Evolutionary conservation across 2,888 invertebrate species (phyloP).

Genomic region (Hypomecis atomaria): DNA sequence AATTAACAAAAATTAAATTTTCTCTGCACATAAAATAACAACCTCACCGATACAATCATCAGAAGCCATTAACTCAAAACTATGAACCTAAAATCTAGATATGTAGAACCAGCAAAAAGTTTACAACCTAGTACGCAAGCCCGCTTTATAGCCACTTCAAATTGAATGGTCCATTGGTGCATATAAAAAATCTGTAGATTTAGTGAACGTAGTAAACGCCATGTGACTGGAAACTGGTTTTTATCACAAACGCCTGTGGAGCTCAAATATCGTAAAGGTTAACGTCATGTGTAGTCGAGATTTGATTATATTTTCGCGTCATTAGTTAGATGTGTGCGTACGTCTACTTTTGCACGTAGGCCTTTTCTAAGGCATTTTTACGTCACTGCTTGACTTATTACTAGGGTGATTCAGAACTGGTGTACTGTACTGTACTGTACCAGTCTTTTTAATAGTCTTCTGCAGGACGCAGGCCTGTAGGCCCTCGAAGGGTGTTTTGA

Average conservation of each 20-base stretch:
- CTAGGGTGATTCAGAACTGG: too few species aligned
- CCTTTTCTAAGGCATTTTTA: not conserved
- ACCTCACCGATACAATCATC: not conserved
- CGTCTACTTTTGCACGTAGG: slow-evolving; percentile 18
- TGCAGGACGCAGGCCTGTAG: too few species aligned
- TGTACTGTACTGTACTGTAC: too few species aligned
- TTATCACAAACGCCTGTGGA: slow-evolving; percentile 16
- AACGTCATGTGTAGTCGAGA: slow-evolving; percentile 17
- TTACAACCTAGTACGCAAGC: slow-evolving; percentile 20
- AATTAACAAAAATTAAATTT: not conserved
- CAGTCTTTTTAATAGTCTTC: too few species aligned
- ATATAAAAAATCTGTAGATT: slow-evolving; percentile 21
- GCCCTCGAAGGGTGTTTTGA: too few species aligned
- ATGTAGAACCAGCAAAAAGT: slow-evolving; percentile 11
- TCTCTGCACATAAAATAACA: not conserved
- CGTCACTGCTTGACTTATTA: too few species aligned
- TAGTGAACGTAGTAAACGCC: slow-evolving; percentile 31
- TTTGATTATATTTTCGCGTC: slow-evolving; percentile 12
- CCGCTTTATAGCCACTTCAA: slow-evolving; percentile 10
- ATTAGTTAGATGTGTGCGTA: slow-evolving; percentile 4
- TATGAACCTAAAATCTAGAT: not conserved
- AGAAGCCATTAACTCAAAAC: not conserved
- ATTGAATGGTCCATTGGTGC: slow-evolving; percentile 27
- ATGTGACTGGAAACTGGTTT: slow-evolving; percentile 21
- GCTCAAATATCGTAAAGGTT: slow-evolving; percentile 23